Conservation (phyloP, 2,888 invertebrate genomes). For the Chymomyza procnemis region DNA sequence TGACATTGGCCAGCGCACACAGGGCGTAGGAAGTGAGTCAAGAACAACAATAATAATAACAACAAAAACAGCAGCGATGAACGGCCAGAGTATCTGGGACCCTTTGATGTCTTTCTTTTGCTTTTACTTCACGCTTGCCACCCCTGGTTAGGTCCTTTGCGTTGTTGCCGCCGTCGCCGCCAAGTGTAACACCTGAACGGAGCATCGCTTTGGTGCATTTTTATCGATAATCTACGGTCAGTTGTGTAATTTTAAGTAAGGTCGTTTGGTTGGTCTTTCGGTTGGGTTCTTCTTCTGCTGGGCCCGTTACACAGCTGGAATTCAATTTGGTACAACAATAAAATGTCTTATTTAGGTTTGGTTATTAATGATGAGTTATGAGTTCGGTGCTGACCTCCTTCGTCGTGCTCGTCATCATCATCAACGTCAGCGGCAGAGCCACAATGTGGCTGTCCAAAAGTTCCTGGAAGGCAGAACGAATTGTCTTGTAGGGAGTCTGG, state of each 20-base stretch:
- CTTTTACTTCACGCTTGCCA: slow-evolving; percentile 17
- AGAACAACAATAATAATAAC: slow-evolving; percentile 28
- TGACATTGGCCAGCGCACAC: slow-evolving; percentile 24
- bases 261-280: neutral
- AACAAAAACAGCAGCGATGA: no score
- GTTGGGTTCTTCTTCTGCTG: slow-evolving; percentile 5
- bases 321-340: slow-evolving; percentile 69
- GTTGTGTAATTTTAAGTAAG: slow-evolving; percentile 23
- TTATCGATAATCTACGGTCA: slow-evolving; percentile 36
- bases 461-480: slow-evolving; percentile 53
- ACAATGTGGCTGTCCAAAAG: slow-evolving; percentile 13
- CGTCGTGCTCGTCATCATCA: slow-evolving; percentile 39
- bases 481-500: slow-evolving; percentile 7
- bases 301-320: slow-evolving; percentile 57
- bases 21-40: slow-evolving; percentile 45
- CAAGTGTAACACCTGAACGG: slow-evolving; percentile 56
- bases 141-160: slow-evolving; percentile 40
- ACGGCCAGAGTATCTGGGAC: slow-evolving; percentile 10
- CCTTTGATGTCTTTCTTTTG: slow-evolving; percentile 53
- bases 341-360: slow-evolving; percentile 71
- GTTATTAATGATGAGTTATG: slow-evolving; percentile 75
- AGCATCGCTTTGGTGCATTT: slow-evolving; percentile 12
- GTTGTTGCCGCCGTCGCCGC: slow-evolving; percentile 57
- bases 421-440: slow-evolving; percentile 18
- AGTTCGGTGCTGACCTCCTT: slow-evolving; percentile 64